A percentile compares a stretch with the other conserved stretches of the same genome.
Conservation (phyloP, 2,888 invertebrate species). For the Sussaba pulchella region DNA sequence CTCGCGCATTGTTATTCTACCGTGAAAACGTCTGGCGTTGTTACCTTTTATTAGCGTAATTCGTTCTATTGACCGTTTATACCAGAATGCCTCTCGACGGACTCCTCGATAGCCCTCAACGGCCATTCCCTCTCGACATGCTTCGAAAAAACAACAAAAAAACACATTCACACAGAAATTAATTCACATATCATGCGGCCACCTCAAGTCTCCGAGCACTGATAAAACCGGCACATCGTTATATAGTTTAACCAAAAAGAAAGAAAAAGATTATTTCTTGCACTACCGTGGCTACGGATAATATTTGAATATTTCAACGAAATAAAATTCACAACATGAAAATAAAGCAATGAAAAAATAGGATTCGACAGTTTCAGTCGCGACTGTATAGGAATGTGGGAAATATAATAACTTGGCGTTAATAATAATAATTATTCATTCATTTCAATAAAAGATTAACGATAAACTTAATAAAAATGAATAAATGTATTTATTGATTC, state of each 20-base stretch:
- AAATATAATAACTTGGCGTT: too few species aligned
- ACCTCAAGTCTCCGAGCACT: neutral
- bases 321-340: neutral
- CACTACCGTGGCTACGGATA: neutral
- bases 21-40: constrained; percentile 82
- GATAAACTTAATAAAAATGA: too few species aligned
- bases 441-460: too few species aligned
- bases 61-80: constrained; percentile 81
- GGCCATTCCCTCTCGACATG: constrained; percentile 19
- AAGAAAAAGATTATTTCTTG: neutral
- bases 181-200: too few species aligned
- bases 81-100: constrained; percentile 66
- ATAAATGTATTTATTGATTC: too few species aligned
- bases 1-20: constrained; percentile 82
- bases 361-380: too few species aligned
- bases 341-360: neutral
- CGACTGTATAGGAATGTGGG: too few species aligned
- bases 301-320: neutral
- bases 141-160: too few species aligned
- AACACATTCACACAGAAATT: too few species aligned
- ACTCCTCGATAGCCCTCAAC: constrained; percentile 47
- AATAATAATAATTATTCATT: too few species aligned
- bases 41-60: constrained; percentile 82
- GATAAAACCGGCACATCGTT: constrained; percentile 3
- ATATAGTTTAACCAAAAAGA: neutral